A percentile compares a stretch with the other conserved stretches of the same genome.
These are phyloP conservation scores for Pica pica DNA, from an alignment of 2,113 vertebrate species.

Conservation along the genomic window DNA sequence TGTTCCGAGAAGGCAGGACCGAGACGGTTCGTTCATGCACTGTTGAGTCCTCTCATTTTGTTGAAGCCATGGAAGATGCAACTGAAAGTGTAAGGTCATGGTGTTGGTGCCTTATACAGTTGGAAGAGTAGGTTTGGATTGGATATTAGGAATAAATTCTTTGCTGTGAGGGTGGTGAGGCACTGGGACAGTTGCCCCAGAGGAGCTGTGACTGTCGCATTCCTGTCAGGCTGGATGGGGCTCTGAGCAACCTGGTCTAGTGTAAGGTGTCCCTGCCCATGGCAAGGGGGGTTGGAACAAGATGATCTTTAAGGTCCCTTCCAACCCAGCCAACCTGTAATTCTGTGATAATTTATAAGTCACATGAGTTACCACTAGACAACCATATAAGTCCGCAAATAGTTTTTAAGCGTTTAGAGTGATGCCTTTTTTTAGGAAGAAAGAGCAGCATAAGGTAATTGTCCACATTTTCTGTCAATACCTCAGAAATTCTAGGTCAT, in stretches of 20 bases:
- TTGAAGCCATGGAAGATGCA: slow-evolving; percentile 82
- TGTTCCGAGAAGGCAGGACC: slow-evolving; percentile 93
- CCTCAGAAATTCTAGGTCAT: neutral
- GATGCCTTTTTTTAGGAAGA: neutral
- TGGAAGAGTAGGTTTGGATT: neutral
- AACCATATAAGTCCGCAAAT: fast-evolving
- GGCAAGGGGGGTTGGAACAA: neutral
- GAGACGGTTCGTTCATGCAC: slow-evolving; percentile 97
- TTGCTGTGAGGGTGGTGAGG: neutral
- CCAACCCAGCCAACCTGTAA: neutral
- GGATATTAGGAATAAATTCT: neutral
- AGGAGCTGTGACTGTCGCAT: neutral
- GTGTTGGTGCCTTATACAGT: neutral
- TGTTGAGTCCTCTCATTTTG: slow-evolving; percentile 82
- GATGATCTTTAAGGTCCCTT: neutral
- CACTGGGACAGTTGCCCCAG: neutral
- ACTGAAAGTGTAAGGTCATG: slow-evolving; percentile 72
- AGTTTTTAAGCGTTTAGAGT: neutral
- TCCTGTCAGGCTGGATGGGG: neutral
- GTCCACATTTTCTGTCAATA: neutral
- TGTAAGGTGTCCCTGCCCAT: neutral
- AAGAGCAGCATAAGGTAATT: neutral
- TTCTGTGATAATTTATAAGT: neutral
- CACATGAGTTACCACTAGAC: neutral
- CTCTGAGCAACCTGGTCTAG: neutral